phyloP scores from a whole-genome alignment of 2,113 vertebrate species.

The Lophius piscatorius region DNA sequence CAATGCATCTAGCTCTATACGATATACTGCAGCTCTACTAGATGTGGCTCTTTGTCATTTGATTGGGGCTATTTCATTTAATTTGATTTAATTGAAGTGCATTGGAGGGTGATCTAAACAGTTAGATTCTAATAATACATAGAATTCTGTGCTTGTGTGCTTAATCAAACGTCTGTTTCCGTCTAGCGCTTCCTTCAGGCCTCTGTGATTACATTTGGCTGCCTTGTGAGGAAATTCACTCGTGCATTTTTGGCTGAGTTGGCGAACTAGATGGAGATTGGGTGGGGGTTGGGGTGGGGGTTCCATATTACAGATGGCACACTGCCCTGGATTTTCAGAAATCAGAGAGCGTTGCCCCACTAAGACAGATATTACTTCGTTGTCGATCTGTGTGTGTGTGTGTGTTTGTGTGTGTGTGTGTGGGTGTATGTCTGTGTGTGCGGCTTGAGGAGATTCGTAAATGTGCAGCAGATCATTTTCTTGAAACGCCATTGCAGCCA shows the following conservation, averaged over 20 bases:
- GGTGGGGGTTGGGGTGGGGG: slow-evolving; percentile 30
- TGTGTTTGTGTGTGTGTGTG: too few relatives aligned
- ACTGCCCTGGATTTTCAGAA: slow-evolving; percentile 65
- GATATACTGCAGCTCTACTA: too few relatives aligned
- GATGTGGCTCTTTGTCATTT: slow-evolving; percentile 43
- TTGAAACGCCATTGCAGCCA: too few relatives aligned
- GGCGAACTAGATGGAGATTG: slow-evolving; percentile 50
- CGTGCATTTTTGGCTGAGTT: slow-evolving; percentile 69
- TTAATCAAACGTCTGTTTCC: slow-evolving; percentile 38
- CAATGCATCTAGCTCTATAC: slow-evolving; percentile 33
- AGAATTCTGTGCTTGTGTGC: slow-evolving; percentile 4
- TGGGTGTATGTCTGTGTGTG: too few relatives aligned
- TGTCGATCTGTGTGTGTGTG: slow-evolving; percentile 22
- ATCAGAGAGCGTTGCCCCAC: slow-evolving; percentile 47
- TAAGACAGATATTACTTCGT: slow-evolving; percentile 30
- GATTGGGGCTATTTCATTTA: slow-evolving; percentile 33
- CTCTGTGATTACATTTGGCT: too few relatives aligned
- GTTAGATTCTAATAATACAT: slow-evolving; percentile 27
- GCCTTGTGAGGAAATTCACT: slow-evolving; percentile 61
- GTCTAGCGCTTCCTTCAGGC: neutral
- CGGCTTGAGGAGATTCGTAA: too few relatives aligned
- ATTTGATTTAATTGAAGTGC: too few relatives aligned
- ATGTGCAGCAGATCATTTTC: too few relatives aligned
- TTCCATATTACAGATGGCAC: slow-evolving; percentile 68
- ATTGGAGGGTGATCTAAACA: slow-evolving; percentile 18